phyloP scores from a whole-genome alignment of 2,888 invertebrate species.

The Leptura quadrifasciata region DNA sequence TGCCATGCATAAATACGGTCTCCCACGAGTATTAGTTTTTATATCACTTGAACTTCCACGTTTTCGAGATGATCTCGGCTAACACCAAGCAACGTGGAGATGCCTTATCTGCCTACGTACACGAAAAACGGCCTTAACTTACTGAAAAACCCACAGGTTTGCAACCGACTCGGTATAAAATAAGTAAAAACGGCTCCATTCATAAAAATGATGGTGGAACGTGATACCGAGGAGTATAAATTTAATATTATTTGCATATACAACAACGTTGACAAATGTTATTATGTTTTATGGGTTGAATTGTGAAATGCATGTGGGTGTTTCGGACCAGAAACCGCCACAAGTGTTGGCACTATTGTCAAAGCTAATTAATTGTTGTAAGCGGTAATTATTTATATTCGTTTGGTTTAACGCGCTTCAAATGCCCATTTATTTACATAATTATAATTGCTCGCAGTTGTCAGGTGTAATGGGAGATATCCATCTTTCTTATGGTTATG shows the following conservation, averaged over 20 bases:
- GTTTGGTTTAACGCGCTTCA: conserved; percentile 8
- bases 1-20: conserved; percentile 19
- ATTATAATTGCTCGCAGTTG: conserved; percentile 5
- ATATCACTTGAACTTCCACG: conserved; percentile 40
- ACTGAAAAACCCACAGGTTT: background rate
- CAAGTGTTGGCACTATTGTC: conserved; percentile 18
- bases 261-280: conserved; percentile 35
- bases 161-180: background rate
- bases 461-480: conserved; percentile 4
- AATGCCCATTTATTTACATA: background rate
- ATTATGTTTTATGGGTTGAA: conserved; percentile 31
- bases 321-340: background rate
- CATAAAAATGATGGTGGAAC: conserved; percentile 30
- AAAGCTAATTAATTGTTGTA: background rate
- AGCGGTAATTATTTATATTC: conserved; percentile 11
- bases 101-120: background rate
- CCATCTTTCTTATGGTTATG: background rate
- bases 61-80: conserved; percentile 25
- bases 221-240: conserved; percentile 27
- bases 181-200: conserved; percentile 13
- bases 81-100: conserved; percentile 35
- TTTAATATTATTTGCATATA: conserved; percentile 36
- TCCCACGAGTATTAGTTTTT: conserved; percentile 40
- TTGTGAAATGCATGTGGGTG: conserved; percentile 17
- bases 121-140: conserved; percentile 19